A percentile compares a stretch with the other conserved stretches of the same genome.
These are phyloP conservation scores for Enteromius argenteus DNA, from an alignment of 2,797 vertebrate genomes.

Conservation along the genomic window DNA sequence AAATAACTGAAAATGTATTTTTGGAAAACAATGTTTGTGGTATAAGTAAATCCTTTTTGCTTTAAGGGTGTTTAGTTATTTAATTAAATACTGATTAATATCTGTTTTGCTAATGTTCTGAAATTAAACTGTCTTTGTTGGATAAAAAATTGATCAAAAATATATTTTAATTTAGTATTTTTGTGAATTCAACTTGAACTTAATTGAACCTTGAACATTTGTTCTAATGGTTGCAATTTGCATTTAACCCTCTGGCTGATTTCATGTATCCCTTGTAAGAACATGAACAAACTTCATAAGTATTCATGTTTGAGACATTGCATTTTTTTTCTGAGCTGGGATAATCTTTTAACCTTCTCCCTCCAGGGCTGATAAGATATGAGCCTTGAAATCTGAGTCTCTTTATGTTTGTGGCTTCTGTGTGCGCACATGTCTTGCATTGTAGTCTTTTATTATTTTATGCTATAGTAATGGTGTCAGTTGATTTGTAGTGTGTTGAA, in stretches of 20 bases:
- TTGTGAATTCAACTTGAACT: slow-evolving; percentile 4
- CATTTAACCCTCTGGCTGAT: not conserved
- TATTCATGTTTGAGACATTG: slow-evolving; percentile 17
- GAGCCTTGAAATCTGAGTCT: slow-evolving; percentile 5
- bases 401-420: slow-evolving; percentile 17
- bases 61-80: not conserved
- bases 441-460: slow-evolving; percentile 34
- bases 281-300: slow-evolving; percentile 50
- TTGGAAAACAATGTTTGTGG: not conserved
- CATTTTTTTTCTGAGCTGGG: slow-evolving; percentile 24
- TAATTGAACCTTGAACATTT: slow-evolving; percentile 11
- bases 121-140: not conserved
- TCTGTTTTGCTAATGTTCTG: not conserved
- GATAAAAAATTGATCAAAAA: not conserved
- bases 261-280: slow-evolving; percentile 6
- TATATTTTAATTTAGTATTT: no score
- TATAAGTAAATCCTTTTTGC: not conserved
- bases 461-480: not conserved
- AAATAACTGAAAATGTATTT: not conserved
- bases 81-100: not conserved
- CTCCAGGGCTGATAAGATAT: slow-evolving; percentile 30
- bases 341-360: slow-evolving; percentile 36
- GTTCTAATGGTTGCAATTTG: not conserved
- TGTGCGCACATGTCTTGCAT: slow-evolving; percentile 2
- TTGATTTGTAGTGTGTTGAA: slow-evolving; percentile 9